Evolutionary conservation across 2,797 vertebrate species (phyloP).

Genomic region (Epinephelus malabaricus): DNA sequence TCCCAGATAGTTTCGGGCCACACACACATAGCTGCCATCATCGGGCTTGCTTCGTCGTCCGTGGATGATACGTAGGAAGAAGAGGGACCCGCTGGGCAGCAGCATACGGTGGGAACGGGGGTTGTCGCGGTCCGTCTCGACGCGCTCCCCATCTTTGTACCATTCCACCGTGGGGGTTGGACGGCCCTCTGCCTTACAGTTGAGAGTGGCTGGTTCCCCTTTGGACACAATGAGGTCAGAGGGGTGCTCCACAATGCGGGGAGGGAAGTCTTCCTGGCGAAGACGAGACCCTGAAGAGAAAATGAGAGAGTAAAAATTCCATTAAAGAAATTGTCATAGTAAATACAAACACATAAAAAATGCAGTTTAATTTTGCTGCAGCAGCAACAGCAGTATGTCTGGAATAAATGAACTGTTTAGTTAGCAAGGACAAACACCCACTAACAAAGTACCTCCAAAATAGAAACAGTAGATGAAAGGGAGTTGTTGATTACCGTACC

Average conservation of each 20-base stretch:
- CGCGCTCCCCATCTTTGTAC: conserved; percentile 97
- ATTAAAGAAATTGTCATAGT: conserved; percentile 17
- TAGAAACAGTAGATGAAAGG: not conserved
- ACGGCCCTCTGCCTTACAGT: conserved; percentile 97
- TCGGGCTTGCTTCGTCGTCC: conserved; percentile 96
- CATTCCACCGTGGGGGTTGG: conserved; percentile 96
- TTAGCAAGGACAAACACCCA: not conserved
- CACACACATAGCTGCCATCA: conserved; percentile 95
- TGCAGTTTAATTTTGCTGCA: conserved; percentile 29
- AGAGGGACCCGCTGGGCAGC: conserved; percentile 96
- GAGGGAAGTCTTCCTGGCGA: conserved; percentile 95
- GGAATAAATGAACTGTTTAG: not conserved
- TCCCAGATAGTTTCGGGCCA: conserved; percentile 96
- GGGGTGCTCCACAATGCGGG: conserved; percentile 96
- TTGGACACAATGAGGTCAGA: conserved; percentile 98
- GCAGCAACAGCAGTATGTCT: conserved; percentile 21
- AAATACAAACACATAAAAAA: conserved; percentile 32
- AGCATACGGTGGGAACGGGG: conserved; percentile 97
- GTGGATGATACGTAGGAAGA: conserved; percentile 97
- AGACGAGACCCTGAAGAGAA: conserved; percentile 91
- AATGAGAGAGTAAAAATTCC: not conserved
- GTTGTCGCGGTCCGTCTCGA: conserved; percentile 96
- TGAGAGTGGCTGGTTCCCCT: conserved; percentile 96
- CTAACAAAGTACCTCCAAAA: not conserved
- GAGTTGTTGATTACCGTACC: not conserved